Conservation (phyloP, 2,797 vertebrate genomes). For the Natrix natrix region DNA sequence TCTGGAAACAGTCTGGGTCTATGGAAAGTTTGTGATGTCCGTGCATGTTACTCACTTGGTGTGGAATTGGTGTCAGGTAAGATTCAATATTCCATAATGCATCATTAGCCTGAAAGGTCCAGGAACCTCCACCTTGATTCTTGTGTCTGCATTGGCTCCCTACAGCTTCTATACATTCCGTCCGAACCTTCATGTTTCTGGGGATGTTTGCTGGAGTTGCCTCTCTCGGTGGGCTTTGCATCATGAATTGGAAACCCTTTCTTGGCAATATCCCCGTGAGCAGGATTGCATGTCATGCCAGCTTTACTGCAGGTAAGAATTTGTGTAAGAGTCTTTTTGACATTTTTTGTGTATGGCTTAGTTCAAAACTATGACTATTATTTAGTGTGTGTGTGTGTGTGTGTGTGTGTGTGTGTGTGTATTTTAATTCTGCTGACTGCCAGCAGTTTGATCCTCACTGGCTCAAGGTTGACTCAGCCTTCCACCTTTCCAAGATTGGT, state of each 20-base stretch:
- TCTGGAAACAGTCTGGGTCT: rapidly evolving
- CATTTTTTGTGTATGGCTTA: not conserved
- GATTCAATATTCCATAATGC: not conserved
- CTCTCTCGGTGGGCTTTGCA: not conserved
- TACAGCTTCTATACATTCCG: rapidly evolving
- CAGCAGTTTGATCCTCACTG: no score
- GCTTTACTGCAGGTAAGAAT: not conserved
- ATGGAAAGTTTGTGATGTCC: rapidly evolving
- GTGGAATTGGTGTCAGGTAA: not conserved
- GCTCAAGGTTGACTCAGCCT: no score
- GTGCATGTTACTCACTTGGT: rapidly evolving
- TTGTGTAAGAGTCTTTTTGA: not conserved
- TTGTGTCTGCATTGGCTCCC: not conserved
- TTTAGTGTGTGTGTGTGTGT: no score
- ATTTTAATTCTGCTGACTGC: no score
- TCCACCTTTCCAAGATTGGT: no score
- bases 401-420: no score
- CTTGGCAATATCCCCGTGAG: not conserved
- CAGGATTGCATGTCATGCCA: not conserved
- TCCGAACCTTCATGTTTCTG: not conserved
- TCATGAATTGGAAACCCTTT: rapidly evolving
- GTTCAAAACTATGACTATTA: no score
- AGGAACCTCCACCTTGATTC: not conserved
- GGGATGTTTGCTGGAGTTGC: not conserved
- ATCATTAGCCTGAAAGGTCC: not conserved